Percentiles rank a stretch among this genome's conserved stretches.
phyloP scores from a whole-genome alignment of 1,140 invertebrate species.

The Lepidostoma basale region DNA sequence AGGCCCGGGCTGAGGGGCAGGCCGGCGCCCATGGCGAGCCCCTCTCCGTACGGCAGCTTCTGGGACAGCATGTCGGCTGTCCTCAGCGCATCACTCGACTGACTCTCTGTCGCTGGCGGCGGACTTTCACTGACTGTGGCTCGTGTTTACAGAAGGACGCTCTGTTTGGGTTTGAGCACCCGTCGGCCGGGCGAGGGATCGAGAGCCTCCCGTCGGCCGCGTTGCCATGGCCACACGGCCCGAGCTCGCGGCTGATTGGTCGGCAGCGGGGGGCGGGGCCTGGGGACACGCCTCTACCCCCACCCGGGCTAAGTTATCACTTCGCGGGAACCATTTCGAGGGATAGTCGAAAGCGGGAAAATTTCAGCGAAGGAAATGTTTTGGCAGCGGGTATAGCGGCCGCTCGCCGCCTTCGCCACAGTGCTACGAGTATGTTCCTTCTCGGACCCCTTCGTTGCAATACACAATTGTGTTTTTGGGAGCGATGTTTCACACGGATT shows the following conservation, averaged over 20 bases:
- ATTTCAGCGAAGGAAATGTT: conserved; percentile 1
- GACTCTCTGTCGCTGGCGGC: conserved; percentile 58
- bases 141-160: conserved; percentile 50
- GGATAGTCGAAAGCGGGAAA: conserved; percentile 3
- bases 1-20: conserved; percentile 61
- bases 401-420: too few species aligned
- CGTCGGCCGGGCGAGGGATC: conserved; percentile 36
- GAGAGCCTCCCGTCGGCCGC: background rate
- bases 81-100: conserved; percentile 48
- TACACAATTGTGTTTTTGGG: too few species aligned
- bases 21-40: conserved; percentile 57
- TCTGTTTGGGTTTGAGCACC: conserved; percentile 48
- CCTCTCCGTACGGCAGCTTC: conserved; percentile 63
- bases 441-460: too few species aligned
- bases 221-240: conserved; percentile 13
- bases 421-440: too few species aligned
- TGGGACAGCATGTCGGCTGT: conserved; percentile 57
- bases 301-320: background rate
- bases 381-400: too few species aligned
- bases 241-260: conserved; percentile 19
- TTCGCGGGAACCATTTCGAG: background rate
- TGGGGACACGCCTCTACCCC: background rate
- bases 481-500: too few species aligned
- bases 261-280: conserved; percentile 4
- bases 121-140: conserved; percentile 59